Base-by-base conservation (phyloP, 2,797 vertebrate species). In the Botia kubotai region DNA sequence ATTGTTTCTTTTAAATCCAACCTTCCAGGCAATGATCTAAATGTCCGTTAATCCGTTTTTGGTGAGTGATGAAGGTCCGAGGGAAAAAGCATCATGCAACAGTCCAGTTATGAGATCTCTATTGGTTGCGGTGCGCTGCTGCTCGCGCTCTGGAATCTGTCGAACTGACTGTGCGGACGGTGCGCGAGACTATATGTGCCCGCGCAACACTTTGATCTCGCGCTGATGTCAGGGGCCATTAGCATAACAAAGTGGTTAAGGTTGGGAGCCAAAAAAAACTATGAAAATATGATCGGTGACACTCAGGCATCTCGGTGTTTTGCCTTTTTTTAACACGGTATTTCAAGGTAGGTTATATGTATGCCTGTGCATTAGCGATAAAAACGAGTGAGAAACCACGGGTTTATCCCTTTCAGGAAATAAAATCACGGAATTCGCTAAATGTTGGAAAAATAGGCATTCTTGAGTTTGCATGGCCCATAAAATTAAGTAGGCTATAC, bases 161-260 rank as follows among this genome's bases (percentile, higher is more conserved):
- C 86, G 86, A 87, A 66, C 80, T 77, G 84, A 66, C 72, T 29
- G 82, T 50, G 72, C 48, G 60, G 77, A 77, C 26, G 19, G 33
- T 57, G 82, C 85, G 83, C 88, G 81, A 84, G 43, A 88, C 92
- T 94, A 93, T 96, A 94, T 94, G 89, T 90, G 89, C 88, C 86
- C 86, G 90, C 84, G 91, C 82, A 87, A 87, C 50, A 86, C 95
- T 95, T 96, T 95, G 93, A 96, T 95, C 93, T 92, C 93, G 83
- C 90, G 93, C 85, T 97, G 96, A 97, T 95, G 96, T 97, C 96
- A 97, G 90, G 79, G 83, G 0, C 72, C 11, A 97, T 97, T 97
- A 95, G 92, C 96, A 97, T 97, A 96, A 95, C 94, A 96, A 94
- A 94, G 92, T 88, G 87, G 87, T 76, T 77, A 80, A 76, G 71